Percentiles rank a stretch among this genome's conserved stretches.
Evolutionary conservation across 2,113 vertebrate genomes (phyloP).

Genomic region (Dendropsophus ebraccatus): DNA sequence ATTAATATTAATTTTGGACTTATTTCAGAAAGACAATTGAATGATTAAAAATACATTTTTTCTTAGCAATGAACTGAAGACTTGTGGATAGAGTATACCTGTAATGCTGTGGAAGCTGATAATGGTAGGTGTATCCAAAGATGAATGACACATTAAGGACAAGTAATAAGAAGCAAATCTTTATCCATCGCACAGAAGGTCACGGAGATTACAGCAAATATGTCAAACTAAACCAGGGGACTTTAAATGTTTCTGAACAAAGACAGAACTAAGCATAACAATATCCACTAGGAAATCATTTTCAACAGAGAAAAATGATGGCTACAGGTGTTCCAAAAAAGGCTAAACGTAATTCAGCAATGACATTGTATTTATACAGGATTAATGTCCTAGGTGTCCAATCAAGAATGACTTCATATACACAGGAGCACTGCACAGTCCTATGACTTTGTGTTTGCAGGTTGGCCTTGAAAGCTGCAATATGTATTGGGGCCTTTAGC

Average conservation of each 20-base stretch:
- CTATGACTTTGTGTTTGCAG: not conserved
- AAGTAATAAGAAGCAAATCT: conserved; percentile 54
- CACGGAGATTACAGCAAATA: conserved; percentile 49
- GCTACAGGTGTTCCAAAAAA: conserved; percentile 23
- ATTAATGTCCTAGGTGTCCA: not conserved
- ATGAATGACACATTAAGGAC: conserved; percentile 53
- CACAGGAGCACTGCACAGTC: not conserved
- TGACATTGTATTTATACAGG: conserved; percentile 29
- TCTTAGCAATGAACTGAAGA: not conserved
- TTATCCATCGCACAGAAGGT: conserved; percentile 42
- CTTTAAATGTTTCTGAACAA: conserved; percentile 42
- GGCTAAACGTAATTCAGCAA: conserved; percentile 14
- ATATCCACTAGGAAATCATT: conserved; percentile 45
- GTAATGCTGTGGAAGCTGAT: conserved; percentile 19
- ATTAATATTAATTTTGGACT: not conserved
- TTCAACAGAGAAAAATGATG: conserved; percentile 31
- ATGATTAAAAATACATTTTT: conserved; percentile 16
- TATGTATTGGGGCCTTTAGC: conserved; percentile 2
- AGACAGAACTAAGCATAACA: conserved; percentile 45
- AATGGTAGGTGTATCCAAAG: conserved; percentile 43
- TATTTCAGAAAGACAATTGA: not conserved
- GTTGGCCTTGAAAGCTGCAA: not conserved
- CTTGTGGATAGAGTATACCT: not conserved
- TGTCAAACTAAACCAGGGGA: conserved; percentile 54
- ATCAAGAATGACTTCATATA: conserved; percentile 25